Conservation (phyloP, 2,797 vertebrate species). For the Cuculus canorus region DNA sequence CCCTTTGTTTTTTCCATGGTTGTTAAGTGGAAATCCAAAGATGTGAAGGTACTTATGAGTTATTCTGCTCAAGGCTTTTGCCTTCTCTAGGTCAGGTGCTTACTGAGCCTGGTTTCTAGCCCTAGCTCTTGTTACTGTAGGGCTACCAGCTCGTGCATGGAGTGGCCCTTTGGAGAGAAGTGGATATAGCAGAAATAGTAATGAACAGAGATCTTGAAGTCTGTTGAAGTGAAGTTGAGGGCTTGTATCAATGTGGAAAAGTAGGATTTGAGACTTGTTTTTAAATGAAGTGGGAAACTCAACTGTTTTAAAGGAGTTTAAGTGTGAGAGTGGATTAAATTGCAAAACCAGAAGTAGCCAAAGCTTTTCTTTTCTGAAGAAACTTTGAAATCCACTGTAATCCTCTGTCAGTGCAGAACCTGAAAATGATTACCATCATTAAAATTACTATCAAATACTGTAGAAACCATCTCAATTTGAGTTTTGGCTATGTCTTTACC, state of each 20-base stretch:
- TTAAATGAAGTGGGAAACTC: background rate
- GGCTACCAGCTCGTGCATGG: background rate
- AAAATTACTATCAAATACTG: background rate
- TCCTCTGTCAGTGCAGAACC: background rate
- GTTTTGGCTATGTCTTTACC: background rate
- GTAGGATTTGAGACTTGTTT: background rate
- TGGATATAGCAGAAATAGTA: background rate
- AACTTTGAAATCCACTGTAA: background rate
- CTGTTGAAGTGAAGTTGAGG: background rate
- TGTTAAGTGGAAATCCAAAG: background rate
- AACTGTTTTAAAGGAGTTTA: background rate
- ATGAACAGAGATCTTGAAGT: background rate
- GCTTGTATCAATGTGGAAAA: background rate
- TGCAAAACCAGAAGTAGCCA: background rate
- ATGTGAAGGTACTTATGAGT: background rate
- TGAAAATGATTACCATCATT: background rate
- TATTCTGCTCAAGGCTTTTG: background rate
- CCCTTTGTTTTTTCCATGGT: rapidly evolving
- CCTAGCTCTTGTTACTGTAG: background rate
- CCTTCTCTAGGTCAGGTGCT: background rate
- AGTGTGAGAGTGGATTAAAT: background rate
- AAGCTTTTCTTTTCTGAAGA: background rate
- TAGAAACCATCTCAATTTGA: background rate
- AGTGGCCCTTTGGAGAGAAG: background rate
- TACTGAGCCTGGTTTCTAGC: background rate